Evolutionary conservation across 2,113 vertebrate genomes (phyloP).

Genomic region (Apus apus): DNA sequence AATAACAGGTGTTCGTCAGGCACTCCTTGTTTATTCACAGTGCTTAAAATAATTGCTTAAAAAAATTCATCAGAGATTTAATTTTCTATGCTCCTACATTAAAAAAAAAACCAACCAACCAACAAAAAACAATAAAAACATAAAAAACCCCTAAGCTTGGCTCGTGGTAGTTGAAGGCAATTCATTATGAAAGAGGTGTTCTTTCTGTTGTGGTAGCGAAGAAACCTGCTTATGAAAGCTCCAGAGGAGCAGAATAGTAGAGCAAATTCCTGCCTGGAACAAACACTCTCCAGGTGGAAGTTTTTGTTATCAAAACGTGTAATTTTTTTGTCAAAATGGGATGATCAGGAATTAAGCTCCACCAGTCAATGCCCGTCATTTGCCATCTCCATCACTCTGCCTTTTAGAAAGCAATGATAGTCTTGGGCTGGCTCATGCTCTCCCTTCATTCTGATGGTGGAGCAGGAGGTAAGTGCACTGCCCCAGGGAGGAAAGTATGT

Average conservation of each 20-base stretch:
- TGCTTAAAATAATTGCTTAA: slow-evolving; percentile 69
- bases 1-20: slow-evolving; percentile 70
- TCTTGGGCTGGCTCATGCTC: background rate
- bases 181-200: slow-evolving; percentile 58
- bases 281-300: slow-evolving; percentile 1
- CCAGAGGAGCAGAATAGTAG: background rate
- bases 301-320: background rate
- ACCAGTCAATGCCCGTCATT: background rate
- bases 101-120: background rate
- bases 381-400: background rate
- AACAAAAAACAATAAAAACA: too few species aligned
- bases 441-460: background rate
- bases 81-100: slow-evolving; percentile 55
- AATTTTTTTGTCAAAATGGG: slow-evolving; percentile 30
- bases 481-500: background rate
- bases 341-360: background rate
- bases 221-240: slow-evolving; percentile 45
- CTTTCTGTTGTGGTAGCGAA: slow-evolving; percentile 54
- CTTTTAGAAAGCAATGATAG: background rate
- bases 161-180: slow-evolving; percentile 23
- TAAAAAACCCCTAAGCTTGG: background rate
- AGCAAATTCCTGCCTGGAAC: slow-evolving; percentile 13
- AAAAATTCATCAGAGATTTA: slow-evolving; percentile 48
- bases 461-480: background rate
- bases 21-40: slow-evolving; percentile 67